phyloP scores from a whole-genome alignment of 2,797 vertebrate species.

The Pseudochirops cupreus region DNA sequence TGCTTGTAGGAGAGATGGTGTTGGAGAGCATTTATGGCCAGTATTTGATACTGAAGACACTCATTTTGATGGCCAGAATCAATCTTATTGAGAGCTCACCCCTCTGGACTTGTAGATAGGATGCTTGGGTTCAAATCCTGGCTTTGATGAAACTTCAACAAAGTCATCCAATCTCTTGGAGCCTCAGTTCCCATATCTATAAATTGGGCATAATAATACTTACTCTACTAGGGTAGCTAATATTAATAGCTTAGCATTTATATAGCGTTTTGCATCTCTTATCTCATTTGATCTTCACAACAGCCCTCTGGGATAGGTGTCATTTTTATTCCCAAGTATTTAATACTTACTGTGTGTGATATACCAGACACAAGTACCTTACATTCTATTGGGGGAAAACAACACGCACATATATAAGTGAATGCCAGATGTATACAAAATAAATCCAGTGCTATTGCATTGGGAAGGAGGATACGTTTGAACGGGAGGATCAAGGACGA shows the following conservation, averaged over 20 bases:
- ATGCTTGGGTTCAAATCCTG: conserved; percentile 26
- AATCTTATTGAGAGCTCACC: not conserved
- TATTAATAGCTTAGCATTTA: not conserved
- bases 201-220: not conserved
- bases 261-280: not conserved
- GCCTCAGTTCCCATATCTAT: not conserved
- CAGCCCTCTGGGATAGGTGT: not conserved
- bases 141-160: not conserved
- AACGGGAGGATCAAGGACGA: not conserved
- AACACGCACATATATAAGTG: not conserved
- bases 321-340: not conserved
- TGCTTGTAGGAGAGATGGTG: conserved; percentile 21
- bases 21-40: not conserved
- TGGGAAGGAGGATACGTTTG: not conserved
- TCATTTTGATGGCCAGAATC: not conserved
- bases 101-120: not conserved
- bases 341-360: not conserved
- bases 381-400: not conserved
- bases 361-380: not conserved
- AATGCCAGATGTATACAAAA: not conserved
- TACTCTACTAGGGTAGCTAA: not conserved
- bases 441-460: not conserved
- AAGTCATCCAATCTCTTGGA: conserved; percentile 19
- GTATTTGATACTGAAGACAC: not conserved
- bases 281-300: not conserved